A percentile compares a stretch with the other conserved stretches of the same genome.
Evolutionary conservation across 2,113 vertebrate species (phyloP).

Genomic region (Uria aalge): DNA sequence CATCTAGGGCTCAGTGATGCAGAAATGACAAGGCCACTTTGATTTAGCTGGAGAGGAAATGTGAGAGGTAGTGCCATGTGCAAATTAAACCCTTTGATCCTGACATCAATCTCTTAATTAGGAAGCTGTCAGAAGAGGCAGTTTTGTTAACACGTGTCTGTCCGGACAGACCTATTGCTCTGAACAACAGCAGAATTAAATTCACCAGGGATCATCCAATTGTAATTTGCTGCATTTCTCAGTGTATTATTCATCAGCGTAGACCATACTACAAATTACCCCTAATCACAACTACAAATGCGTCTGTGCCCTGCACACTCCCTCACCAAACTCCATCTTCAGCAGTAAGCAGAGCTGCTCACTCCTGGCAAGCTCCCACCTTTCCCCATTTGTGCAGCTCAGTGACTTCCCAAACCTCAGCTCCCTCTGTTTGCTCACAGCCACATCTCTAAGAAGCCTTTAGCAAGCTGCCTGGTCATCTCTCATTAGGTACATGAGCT

Average conservation of each 20-base stretch:
- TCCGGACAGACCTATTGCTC: background rate
- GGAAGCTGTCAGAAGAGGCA: background rate
- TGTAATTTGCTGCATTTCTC: background rate
- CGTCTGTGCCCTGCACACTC: background rate
- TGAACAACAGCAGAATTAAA: constrained; percentile 2
- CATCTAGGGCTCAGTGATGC: background rate
- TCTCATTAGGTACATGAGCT: background rate
- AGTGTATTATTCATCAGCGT: background rate
- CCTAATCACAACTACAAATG: background rate
- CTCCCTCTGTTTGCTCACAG: background rate
- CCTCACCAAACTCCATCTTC: background rate
- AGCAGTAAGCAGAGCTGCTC: background rate
- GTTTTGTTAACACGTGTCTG: background rate
- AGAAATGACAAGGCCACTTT: background rate
- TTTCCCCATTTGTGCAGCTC: background rate
- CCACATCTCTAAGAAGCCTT: background rate
- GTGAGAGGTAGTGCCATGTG: background rate
- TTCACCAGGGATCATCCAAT: background rate
- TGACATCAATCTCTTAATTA: constrained; percentile 52
- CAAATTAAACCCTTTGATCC: constrained; percentile 52
- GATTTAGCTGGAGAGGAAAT: constrained; percentile 16
- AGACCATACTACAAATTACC: background rate
- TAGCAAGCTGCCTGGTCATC: background rate
- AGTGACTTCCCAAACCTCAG: background rate
- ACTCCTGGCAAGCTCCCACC: background rate